Conservation (phyloP, 1,140 invertebrate genomes). For the Rhyzopertha dominica region DNA sequence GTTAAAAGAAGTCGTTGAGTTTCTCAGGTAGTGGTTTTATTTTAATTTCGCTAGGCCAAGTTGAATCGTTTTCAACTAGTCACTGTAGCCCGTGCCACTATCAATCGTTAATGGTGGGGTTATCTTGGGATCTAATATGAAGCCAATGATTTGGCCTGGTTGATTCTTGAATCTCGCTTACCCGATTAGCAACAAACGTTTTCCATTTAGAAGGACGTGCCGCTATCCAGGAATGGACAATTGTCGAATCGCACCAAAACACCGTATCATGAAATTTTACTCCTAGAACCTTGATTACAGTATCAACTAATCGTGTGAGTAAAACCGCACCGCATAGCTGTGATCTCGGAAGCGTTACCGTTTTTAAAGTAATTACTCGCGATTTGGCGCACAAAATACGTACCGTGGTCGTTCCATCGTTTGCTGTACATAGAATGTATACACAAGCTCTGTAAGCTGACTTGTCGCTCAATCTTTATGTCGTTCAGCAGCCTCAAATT, state of each 20-base stretch:
- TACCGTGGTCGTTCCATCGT: slow-evolving; percentile 12
- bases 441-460: slow-evolving; percentile 28
- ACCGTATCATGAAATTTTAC: slow-evolving; percentile 25
- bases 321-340: slow-evolving; percentile 37
- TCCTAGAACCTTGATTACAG: slow-evolving; percentile 22
- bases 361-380: slow-evolving; percentile 28
- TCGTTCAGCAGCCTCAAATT: background rate
- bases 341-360: slow-evolving; percentile 21
- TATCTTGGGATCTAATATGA: slow-evolving; percentile 41
- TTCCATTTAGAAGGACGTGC: slow-evolving; percentile 32
- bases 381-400: slow-evolving; percentile 28
- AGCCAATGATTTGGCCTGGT: slow-evolving; percentile 37
- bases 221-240: slow-evolving; percentile 44
- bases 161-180: slow-evolving; percentile 36
- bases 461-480: background rate
- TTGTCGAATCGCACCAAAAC: slow-evolving; percentile 46
- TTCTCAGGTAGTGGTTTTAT: too few relatives aligned
- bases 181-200: slow-evolving; percentile 44
- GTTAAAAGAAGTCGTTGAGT: too few relatives aligned
- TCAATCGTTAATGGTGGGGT: slow-evolving; percentile 40
- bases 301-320: slow-evolving; percentile 26
- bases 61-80: too few relatives aligned
- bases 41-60: too few relatives aligned
- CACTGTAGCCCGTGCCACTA: slow-evolving; percentile 39
- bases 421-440: slow-evolving; percentile 29